phyloP scores from a whole-genome alignment of 2,113 vertebrate species.

The Corythaeola cristata region DNA sequence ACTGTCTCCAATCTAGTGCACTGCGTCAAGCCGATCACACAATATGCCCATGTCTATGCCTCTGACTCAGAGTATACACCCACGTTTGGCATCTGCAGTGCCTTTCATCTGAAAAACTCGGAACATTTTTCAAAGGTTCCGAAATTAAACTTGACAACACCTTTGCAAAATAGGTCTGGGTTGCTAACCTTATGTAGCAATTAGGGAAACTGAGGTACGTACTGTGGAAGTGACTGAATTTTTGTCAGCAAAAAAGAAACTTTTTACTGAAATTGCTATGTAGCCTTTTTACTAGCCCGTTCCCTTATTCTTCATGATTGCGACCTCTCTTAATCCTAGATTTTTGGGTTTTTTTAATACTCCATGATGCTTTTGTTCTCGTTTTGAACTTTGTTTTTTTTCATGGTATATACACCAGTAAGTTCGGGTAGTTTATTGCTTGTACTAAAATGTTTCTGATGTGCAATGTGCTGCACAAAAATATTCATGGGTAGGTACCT shows the following conservation, averaged over 20 bases:
- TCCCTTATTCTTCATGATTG: neutral
- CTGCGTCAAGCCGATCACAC: neutral
- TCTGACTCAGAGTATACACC: conserved; percentile 64
- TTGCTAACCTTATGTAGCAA: conserved; percentile 28
- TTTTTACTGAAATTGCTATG: neutral
- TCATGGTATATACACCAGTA: neutral
- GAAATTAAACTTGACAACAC: conserved; percentile 57
- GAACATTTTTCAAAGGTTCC: conserved; percentile 32
- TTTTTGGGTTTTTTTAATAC: neutral
- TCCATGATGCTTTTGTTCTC: neutral
- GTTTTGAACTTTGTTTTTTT: neutral
- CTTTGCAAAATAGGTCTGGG: conserved; percentile 62
- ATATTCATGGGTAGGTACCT: neutral
- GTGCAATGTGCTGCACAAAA: neutral
- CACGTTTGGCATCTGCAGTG: conserved; percentile 37
- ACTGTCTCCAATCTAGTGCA: neutral
- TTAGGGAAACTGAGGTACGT: conserved; percentile 28
- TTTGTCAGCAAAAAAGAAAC: neutral
- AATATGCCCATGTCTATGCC: neutral
- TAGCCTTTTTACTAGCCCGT: neutral
- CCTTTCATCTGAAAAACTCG: conserved; percentile 48
- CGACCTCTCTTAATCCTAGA: neutral
- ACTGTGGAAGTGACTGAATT: neutral
- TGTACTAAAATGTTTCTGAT: neutral
- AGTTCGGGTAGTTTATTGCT: neutral